Evolutionary conservation across 2,888 invertebrate species (phyloP), one percentile per base, ranked within the genome.

Genomic region (Drosophila histrio): DNA sequence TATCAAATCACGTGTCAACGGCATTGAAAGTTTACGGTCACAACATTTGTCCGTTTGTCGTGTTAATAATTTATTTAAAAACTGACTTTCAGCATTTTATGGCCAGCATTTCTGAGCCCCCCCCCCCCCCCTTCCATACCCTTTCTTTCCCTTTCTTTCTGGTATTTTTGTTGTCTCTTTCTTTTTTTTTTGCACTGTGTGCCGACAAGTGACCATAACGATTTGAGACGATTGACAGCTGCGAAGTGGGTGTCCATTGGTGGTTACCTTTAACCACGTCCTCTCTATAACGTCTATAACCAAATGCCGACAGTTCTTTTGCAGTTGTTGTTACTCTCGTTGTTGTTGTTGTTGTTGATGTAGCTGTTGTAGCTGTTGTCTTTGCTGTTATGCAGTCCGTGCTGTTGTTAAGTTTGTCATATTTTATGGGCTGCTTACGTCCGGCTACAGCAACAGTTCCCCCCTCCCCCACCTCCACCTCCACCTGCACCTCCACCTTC

Each of bases 201-300:
- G 32, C 52, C 73, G 76, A 73, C 85, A 85, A 81, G 85, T 81
- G 80, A 21, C 65, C 82, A 85, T 85, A 81, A 85, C 80, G 79
- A 85, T 85, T 79, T 79, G n/a, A 72, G 73, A 81, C 80, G 79
- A 85, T 81, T 81, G 85, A 85, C 85, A 85, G 80, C 79, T 76
- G 62, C 72, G 63, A 85, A 84, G 80, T 85, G 80, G 82, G 85
- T 81, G 80, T 85, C 82, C 80, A 73, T 72, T 53, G 53, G 52
- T 53, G 53, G 52, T 47, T 30, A 46, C 28, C 59, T 67, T 70
- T 36, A 34, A 26, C 57, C 56, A 41, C 53, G 67, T 41, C 26
- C 68, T 61, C 49, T 32, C 49, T 34, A 49, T 56, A 41, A 52
- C 57, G 43, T 32, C 49, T 34, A 49, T 56, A 41, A 52, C 57